These are phyloP conservation scores for Atethmia centrago DNA, from an alignment of 2,888 invertebrate species.

Conservation along the genomic window DNA sequence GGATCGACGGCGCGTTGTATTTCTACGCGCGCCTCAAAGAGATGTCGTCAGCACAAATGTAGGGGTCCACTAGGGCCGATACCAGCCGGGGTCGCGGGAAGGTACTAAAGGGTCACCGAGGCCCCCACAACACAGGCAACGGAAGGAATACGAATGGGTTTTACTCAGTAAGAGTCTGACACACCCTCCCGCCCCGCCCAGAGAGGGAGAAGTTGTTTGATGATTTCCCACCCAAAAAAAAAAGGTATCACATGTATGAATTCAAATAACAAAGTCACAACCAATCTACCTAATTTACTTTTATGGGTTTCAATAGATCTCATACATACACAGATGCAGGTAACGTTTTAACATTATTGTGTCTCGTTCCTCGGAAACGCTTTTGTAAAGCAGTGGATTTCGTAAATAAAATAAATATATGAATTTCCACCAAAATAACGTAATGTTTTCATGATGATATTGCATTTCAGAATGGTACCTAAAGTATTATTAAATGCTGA, in stretches of 20 bases:
- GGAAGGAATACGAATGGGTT: too few relatives aligned
- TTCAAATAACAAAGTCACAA: neutral
- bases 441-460: constrained; percentile 26
- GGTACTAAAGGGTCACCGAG: too few relatives aligned
- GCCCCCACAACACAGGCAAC: too few relatives aligned
- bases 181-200: too few relatives aligned
- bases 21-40: too few relatives aligned
- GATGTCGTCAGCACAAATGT: too few relatives aligned
- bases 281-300: neutral
- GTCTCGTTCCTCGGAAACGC: neutral
- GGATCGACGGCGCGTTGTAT: too few relatives aligned
- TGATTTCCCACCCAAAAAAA: too few relatives aligned
- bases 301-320: neutral
- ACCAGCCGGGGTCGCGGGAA: too few relatives aligned
- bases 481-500: constrained; percentile 27
- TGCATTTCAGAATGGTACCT: constrained; percentile 29
- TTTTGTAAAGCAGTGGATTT: neutral
- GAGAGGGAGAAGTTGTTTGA: too few relatives aligned
- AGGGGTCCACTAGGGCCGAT: too few relatives aligned
- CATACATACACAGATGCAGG: neutral
- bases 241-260: neutral
- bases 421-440: neutral
- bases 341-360: neutral
- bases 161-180: too few relatives aligned
- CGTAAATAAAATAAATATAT: constrained; percentile 21